A percentile compares a stretch with the other conserved stretches of the same genome.
Conservation (phyloP, 2,113 vertebrate species). For the Microcebus ravelobensis region DNA sequence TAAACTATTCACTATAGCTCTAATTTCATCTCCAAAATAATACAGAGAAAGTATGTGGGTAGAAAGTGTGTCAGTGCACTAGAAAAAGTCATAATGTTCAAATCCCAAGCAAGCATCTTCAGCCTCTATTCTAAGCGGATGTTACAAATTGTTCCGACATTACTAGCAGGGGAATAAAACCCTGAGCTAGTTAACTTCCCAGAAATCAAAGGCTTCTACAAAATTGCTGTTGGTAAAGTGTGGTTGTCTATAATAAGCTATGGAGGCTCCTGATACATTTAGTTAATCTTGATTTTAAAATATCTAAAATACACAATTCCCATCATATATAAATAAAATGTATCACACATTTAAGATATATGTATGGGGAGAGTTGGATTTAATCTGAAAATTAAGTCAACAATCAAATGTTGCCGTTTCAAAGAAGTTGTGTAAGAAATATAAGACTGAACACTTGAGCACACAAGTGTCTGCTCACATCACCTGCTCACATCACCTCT, state of each 20-base stretch:
- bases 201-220: conserved; percentile 14
- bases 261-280: neutral
- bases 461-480: neutral
- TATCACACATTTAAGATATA: neutral
- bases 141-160: neutral
- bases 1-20: conserved; percentile 13
- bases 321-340: neutral
- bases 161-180: neutral
- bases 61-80: neutral
- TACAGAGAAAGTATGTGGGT: neutral
- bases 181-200: neutral
- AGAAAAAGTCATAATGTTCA: conserved; percentile 55
- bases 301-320: neutral
- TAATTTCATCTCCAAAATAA: conserved; percentile 55
- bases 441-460: neutral
- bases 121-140: neutral
- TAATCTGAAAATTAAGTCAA: neutral
- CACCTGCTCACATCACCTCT: fast-evolving
- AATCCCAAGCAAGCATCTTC: neutral
- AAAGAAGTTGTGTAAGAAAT: neutral
- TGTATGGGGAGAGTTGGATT: neutral
- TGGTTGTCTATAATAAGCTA: neutral
- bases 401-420: neutral
- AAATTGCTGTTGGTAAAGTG: neutral
- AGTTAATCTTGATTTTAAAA: neutral